phyloP scores from a whole-genome alignment of 2,888 invertebrate genomes.

The Sussaba pulchella region DNA sequence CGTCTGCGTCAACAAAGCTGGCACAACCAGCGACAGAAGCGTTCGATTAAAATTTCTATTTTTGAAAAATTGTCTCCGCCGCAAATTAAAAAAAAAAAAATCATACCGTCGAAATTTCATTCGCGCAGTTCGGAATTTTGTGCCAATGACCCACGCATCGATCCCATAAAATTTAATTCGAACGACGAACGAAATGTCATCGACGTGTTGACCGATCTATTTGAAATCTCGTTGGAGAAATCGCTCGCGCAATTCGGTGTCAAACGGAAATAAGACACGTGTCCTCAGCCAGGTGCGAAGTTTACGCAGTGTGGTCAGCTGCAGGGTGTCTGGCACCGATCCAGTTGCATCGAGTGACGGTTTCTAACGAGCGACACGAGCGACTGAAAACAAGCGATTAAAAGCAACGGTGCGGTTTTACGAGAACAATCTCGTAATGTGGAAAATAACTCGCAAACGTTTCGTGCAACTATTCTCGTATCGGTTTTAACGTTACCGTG shows the following conservation, averaged over 20 bases:
- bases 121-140: neutral
- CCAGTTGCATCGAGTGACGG: constrained; percentile 30
- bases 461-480: constrained; percentile 4
- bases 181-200: neutral
- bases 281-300: constrained; percentile 49
- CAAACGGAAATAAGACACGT: constrained; percentile 34
- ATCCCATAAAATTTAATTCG: neutral
- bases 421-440: neutral
- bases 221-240: constrained; percentile 22
- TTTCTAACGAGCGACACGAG: constrained; percentile 38
- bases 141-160: too few relatives aligned
- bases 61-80: neutral
- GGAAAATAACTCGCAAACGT: neutral
- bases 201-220: neutral
- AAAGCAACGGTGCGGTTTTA: neutral
- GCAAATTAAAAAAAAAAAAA: neutral
- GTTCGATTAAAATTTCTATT: constrained; percentile 12
- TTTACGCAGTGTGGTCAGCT: constrained; percentile 27
- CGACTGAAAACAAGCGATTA: constrained; percentile 52
- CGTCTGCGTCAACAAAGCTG: neutral
- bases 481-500: constrained; percentile 31
- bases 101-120: neutral
- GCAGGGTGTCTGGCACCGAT: constrained; percentile 33
- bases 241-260: constrained; percentile 19
- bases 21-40: neutral